phyloP scores from a whole-genome alignment of 2,113 vertebrate species.

The Steatornis caripensis region DNA sequence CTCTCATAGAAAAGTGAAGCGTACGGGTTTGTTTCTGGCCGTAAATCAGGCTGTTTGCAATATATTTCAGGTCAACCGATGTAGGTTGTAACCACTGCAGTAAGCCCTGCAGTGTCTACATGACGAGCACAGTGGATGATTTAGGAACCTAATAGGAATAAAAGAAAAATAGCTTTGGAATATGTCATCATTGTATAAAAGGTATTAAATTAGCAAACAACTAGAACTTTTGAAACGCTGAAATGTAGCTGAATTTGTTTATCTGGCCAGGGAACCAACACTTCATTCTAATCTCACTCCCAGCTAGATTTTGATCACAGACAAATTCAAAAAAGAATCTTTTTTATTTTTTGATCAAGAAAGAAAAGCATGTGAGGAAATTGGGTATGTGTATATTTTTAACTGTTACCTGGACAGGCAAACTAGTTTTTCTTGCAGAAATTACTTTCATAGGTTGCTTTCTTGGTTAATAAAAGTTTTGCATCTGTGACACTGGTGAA shows the following conservation, averaged over 20 bases:
- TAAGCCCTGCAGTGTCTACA: background rate
- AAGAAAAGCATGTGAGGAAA: background rate
- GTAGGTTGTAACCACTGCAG: background rate
- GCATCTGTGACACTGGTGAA: background rate
- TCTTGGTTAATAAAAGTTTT: background rate
- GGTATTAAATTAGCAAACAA: background rate
- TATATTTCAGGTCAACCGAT: background rate
- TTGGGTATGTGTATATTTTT: background rate
- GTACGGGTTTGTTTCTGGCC: background rate
- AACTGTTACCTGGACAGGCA: background rate
- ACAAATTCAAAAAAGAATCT: background rate
- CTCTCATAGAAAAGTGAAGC: background rate
- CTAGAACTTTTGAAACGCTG: background rate
- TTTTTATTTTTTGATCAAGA: background rate
- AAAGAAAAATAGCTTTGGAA: background rate
- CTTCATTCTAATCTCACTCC: background rate
- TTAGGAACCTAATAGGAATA: background rate
- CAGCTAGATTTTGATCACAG: background rate
- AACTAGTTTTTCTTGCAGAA: background rate
- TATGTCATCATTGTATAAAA: background rate
- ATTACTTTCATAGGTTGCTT: background rate
- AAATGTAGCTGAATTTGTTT: background rate
- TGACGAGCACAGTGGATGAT: background rate
- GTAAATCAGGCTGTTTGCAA: background rate
- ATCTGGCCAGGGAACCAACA: background rate